phyloP scores from a whole-genome alignment of 2,113 vertebrate species.

The Trichomycterus rosablanca region DNA sequence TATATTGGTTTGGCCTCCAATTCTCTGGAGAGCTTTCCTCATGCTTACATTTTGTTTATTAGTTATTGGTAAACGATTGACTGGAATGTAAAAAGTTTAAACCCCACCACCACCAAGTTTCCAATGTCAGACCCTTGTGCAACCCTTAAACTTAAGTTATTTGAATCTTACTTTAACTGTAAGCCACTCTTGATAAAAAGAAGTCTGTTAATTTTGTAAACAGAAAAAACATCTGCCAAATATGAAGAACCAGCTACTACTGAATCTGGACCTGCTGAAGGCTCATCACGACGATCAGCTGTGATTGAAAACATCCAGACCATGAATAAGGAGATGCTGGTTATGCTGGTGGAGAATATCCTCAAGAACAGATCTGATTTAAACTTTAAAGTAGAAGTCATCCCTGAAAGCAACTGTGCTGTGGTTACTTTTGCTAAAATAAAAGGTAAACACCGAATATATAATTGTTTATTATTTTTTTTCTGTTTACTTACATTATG shows the following conservation, averaged over 20 bases:
- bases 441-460: neutral
- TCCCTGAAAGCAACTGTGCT: constrained; percentile 62
- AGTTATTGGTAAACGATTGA: too few relatives aligned
- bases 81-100: too few relatives aligned
- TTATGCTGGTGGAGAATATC: constrained; percentile 77
- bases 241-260: neutral
- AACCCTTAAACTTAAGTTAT: too few relatives aligned
- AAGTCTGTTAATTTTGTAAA: neutral
- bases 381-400: constrained; percentile 69
- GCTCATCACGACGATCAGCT: constrained; percentile 36
- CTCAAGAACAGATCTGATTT: constrained; percentile 42
- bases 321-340: constrained; percentile 47
- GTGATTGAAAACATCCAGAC: constrained; percentile 71
- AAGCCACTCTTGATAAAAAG: neutral
- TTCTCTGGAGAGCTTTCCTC: too few relatives aligned
- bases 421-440: constrained; percentile 69
- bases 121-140: too few relatives aligned
- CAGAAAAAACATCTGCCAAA: neutral
- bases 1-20: too few relatives aligned
- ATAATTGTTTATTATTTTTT: neutral
- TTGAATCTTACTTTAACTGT: too few relatives aligned
- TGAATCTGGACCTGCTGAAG: neutral
- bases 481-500: too few relatives aligned
- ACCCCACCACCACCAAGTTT: too few relatives aligned
- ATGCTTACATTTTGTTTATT: too few relatives aligned